Evolutionary conservation across 2,113 vertebrate genomes (phyloP), one percentile per base, ranked within the genome.

Genomic region (Gallinago undulata): DNA sequence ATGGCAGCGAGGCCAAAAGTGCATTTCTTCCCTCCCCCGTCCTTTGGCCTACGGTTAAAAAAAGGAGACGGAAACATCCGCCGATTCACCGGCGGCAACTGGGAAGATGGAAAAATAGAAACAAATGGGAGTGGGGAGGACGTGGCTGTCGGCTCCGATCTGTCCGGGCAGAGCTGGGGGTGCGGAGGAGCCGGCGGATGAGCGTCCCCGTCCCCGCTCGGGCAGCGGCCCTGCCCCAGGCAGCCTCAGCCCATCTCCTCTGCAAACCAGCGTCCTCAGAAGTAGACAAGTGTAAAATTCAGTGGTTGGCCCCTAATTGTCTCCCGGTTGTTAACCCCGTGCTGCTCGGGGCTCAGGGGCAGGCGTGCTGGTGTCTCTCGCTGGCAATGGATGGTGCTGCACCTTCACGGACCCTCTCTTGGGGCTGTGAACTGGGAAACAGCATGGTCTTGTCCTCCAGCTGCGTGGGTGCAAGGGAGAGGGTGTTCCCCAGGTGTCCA

Each of bases 331-430:
- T 12, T 37, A 3, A 6, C 28, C 80, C 45, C 2, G 0, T 6
- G 30, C 31, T 1, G 4, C 43, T 13, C 2, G 1, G 16, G 75
- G 56, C 60, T 41, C 23, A 1, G 24, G 2, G 3, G 6, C 3
- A 7, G 18, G 8, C 1, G 1, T 35, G 67, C 19, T 18, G 27
- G 59, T 43, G 63, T 56, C 43, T 50, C 48, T 4, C 2, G 1
- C 51, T 47, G 55, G 3, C 0, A 0, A 17, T 2, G 3, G 0
- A 4, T 4, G 55, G 5, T 30, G 59, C 35, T 74, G 70, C 68
- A 2, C 47, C 43, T 2, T 6, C 41, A 4, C 57, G 18, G 47
- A 19, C 6, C 27, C 48, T 24, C 57, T 4, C 27, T 1, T 16
- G 6, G 66, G 73, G 41, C 45, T 18, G 5, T 6, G 19, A 37